Percentiles rank a stretch among this genome's conserved stretches.
These are phyloP conservation scores for Enteromius fasciolatus DNA, from an alignment of 2,797 vertebrate species.

Conservation along the genomic window DNA sequence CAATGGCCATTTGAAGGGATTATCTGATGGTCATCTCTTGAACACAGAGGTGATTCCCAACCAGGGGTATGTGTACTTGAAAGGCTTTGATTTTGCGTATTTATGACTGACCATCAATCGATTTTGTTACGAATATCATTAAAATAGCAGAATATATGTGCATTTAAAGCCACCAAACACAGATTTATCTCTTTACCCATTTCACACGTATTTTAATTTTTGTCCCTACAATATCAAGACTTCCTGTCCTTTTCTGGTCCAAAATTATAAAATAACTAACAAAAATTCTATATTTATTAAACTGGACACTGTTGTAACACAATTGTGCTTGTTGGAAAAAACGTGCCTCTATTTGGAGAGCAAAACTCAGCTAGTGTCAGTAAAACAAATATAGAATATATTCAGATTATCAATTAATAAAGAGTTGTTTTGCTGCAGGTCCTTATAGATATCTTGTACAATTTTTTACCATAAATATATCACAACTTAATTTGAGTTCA, in stretches of 20 bases:
- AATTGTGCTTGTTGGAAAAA: neutral
- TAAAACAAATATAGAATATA: neutral
- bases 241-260: neutral
- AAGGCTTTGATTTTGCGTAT: neutral
- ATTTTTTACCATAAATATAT: no score
- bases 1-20: conserved; percentile 40
- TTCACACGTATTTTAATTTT: neutral
- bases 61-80: conserved; percentile 5
- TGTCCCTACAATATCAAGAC: no score
- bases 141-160: neutral
- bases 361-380: neutral
- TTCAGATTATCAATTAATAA: neutral
- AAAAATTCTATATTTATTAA: neutral
- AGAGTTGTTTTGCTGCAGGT: neutral
- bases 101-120: neutral
- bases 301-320: no score
- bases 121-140: neutral
- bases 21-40: conserved; percentile 31
- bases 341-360: neutral
- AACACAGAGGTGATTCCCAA: neutral
- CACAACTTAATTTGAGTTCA: no score
- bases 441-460: no score
- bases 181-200: neutral
- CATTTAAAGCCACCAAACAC: neutral
- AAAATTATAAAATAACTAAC: neutral